Evolutionary conservation across 2,888 invertebrate genomes (phyloP).

Genomic region (Hirtodrosophila confusa): DNA sequence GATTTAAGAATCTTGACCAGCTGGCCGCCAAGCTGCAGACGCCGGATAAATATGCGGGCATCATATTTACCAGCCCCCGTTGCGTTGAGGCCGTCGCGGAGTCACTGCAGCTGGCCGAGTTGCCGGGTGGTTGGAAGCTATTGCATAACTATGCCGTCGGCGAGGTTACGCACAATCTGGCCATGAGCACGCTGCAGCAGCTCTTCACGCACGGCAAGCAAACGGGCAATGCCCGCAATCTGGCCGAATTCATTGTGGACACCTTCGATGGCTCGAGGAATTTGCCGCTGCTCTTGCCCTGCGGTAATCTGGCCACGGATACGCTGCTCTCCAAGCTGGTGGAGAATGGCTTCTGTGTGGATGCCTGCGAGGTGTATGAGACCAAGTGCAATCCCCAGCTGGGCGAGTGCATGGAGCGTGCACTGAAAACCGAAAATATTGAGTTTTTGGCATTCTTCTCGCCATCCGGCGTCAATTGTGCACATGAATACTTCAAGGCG

Average conservation of each 20-base stretch:
- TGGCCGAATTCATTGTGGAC: constrained; percentile 85
- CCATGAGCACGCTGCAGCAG: constrained; percentile 83
- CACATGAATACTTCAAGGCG: constrained; percentile 83
- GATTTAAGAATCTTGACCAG: constrained; percentile 84
- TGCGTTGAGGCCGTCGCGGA: constrained; percentile 85
- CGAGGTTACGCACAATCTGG: constrained; percentile 85
- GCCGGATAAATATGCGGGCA: constrained; percentile 84
- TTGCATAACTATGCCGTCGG: constrained; percentile 86
- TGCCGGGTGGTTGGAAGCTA: constrained; percentile 83
- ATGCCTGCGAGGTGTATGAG: constrained; percentile 85
- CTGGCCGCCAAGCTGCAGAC: constrained; percentile 84
- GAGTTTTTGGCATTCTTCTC: constrained; percentile 86
- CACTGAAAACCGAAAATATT: constrained; percentile 83
- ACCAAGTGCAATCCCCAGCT: constrained; percentile 85
- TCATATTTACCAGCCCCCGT: constrained; percentile 86
- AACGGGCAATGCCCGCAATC: constrained; percentile 85
- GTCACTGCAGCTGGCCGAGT: constrained; percentile 83
- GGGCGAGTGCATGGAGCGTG: constrained; percentile 83
- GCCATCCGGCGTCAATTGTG: constrained; percentile 86
- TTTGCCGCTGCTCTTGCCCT: constrained; percentile 85
- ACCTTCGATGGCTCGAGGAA: constrained; percentile 84
- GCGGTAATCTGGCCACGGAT: constrained; percentile 86
- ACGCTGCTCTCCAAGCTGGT: constrained; percentile 84
- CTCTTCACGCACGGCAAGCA: constrained; percentile 85
- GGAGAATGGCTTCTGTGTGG: constrained; percentile 83